Evolutionary conservation across 2,797 vertebrate genomes (phyloP).

Genomic region (Crax fasciolata): DNA sequence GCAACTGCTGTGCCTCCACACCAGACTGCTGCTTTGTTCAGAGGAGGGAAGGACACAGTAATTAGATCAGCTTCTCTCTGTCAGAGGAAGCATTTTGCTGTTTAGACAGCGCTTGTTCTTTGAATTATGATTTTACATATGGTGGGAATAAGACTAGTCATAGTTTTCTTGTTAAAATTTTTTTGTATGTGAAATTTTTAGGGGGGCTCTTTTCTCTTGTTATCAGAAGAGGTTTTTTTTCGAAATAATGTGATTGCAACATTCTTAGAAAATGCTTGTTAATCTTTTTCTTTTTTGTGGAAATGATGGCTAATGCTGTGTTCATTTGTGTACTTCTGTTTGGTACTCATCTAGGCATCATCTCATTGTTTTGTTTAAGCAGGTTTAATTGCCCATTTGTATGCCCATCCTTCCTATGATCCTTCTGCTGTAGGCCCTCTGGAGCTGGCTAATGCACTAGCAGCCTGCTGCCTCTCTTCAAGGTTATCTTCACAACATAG

Average conservation of each 20-base stretch:
- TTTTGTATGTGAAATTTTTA: background rate
- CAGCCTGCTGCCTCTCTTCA: constrained; percentile 97
- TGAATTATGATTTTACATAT: background rate
- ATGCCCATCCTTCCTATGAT: constrained; percentile 94
- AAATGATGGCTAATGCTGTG: constrained; percentile 69
- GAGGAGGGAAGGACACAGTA: background rate
- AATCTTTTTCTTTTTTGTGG: constrained; percentile 51
- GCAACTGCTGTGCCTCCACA: background rate
- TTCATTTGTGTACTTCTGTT: constrained; percentile 48
- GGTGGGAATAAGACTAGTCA: background rate
- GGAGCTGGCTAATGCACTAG: constrained; percentile 98
- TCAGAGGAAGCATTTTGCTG: background rate
- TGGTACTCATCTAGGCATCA: constrained; percentile 80
- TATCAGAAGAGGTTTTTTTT: background rate
- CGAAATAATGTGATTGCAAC: background rate
- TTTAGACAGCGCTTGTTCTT: background rate
- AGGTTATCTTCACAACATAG: constrained; percentile 97
- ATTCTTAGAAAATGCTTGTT: constrained; percentile 13
- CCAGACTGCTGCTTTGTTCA: background rate
- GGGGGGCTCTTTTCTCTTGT: background rate
- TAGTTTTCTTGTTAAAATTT: background rate
- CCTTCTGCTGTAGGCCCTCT: constrained; percentile 97
- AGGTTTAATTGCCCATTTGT: constrained; percentile 94
- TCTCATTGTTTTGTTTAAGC: constrained; percentile 88
- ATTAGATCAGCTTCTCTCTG: background rate